Conservation (phyloP, 92 coral and sea anemone genomes). For the Phymanthus crucifer region DNA sequence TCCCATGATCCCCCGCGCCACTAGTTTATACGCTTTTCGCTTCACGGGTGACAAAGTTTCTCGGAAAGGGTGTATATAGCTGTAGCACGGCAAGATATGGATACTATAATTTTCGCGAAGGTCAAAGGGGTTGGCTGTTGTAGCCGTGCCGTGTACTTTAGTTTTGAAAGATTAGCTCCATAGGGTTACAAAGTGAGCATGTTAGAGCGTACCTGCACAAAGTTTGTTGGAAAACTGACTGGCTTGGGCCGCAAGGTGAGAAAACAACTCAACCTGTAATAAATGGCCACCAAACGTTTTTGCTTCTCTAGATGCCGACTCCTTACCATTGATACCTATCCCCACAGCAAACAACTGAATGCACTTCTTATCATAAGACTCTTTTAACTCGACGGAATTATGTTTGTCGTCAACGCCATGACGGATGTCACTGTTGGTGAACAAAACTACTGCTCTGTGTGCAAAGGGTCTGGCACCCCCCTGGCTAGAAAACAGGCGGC, state of each 20-base stretch:
- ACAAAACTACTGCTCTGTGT: slow-evolving; percentile 30
- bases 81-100: no score
- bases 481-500: slow-evolving; percentile 18
- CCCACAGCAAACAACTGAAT: slow-evolving; percentile 17
- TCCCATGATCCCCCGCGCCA: no score
- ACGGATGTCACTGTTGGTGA: slow-evolving; percentile 4
- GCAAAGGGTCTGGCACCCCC: slow-evolving; percentile 45
- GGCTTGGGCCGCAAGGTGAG: slow-evolving; percentile 13
- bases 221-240: slow-evolving; percentile 15
- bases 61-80: no score
- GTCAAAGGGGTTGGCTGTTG: no score
- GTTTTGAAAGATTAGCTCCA: background rate
- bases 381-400: background rate
- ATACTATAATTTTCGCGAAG: no score
- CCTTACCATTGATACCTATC: background rate
- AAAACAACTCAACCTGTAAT: background rate
- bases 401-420: background rate
- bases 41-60: no score
- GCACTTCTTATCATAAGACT: slow-evolving; percentile 13
- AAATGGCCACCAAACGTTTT: background rate
- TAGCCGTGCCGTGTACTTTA: no score
- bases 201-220: slow-evolving; percentile 8
- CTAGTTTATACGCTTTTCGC: no score
- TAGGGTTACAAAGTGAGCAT: background rate
- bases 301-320: background rate